Evolutionary conservation across 2,888 invertebrate genomes (phyloP), one percentile per base, ranked within the genome.

Genomic region (Luperina testacea): DNA sequence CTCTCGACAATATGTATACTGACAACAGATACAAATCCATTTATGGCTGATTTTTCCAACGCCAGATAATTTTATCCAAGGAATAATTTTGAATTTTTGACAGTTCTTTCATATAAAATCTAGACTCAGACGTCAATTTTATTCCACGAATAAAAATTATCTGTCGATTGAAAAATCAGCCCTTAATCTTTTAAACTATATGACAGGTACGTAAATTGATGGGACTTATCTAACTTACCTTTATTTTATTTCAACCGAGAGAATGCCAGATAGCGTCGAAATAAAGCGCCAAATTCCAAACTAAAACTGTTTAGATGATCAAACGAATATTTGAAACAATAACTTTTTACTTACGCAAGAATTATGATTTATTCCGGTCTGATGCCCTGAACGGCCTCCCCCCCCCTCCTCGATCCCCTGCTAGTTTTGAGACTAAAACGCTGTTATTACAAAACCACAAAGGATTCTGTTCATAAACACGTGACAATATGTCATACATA

Each of bases 11-110:
- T 24, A 53, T 72, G 9, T 59, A 63, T 51, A 71, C 42, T 68
- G 73, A 81, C 51, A 77, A 85, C 27, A 77, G 67, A 73, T 61
- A 70, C 64, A 75, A 75, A 83, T 85, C 59, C 61, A 51, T 67
- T 68, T 32, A 32, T 32, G 32, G 32, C 32, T 32, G 32, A 32
- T 32, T 32, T 32, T 32, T 32, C 32, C 32, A 32, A 32, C 32
- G 32, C 32, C 32, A 32, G 32, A 32, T 32, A 32, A 32, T 32
- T 32, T 32, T 32, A 32, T 32, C 32, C 32, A 32, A 32, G 32
- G 32, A 32, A 32, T 32, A 32, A 32, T 32, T 32, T 32, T 32
- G 32, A 32, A 32, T 32, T 32, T 32, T 32, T 32, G 32, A 32
- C 32, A 32, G 0, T 1, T 32, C 32, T 32, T 32, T 32, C 32